Percentiles rank a stretch among this genome's conserved stretches.
These are phyloP conservation scores for Mesembrinibis cayennensis DNA, from an alignment of 2,113 vertebrate species.

Conservation along the genomic window DNA sequence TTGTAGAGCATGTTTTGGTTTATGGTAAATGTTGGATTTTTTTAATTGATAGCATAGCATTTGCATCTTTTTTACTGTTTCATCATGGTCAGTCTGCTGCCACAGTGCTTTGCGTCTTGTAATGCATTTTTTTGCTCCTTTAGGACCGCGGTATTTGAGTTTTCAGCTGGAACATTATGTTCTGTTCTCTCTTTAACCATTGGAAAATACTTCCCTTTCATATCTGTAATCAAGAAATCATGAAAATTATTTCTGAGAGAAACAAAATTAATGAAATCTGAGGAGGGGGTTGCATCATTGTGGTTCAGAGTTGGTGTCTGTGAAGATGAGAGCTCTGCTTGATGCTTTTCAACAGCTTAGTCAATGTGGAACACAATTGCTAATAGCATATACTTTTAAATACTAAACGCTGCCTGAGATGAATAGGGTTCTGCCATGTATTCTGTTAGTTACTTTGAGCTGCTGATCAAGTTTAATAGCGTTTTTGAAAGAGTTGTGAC, in stretches of 20 bases:
- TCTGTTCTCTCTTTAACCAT: neutral
- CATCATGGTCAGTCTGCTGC: neutral
- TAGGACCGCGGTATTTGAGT: neutral
- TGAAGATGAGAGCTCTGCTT: neutral
- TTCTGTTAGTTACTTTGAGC: neutral
- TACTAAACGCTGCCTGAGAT: neutral
- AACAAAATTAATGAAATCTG: neutral
- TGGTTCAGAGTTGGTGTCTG: neutral
- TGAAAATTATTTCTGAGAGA: neutral
- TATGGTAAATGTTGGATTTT: neutral
- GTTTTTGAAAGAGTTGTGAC: neutral
- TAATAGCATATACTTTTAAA: neutral
- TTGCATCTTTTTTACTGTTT: neutral
- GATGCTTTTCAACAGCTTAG: neutral
- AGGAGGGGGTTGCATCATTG: neutral
- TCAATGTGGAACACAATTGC: neutral
- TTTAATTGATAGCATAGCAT: neutral
- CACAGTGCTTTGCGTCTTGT: neutral
- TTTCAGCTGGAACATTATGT: neutral
- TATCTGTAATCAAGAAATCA: neutral
- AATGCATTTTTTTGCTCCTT: neutral
- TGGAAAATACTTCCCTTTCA: neutral
- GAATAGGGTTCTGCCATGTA: fast-evolving
- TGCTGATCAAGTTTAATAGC: neutral
- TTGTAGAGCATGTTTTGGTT: neutral